A percentile compares a stretch with the other conserved stretches of the same genome.
phyloP scores from a whole-genome alignment of 2,888 invertebrate genomes.

The Cephus nigrinus region DNA sequence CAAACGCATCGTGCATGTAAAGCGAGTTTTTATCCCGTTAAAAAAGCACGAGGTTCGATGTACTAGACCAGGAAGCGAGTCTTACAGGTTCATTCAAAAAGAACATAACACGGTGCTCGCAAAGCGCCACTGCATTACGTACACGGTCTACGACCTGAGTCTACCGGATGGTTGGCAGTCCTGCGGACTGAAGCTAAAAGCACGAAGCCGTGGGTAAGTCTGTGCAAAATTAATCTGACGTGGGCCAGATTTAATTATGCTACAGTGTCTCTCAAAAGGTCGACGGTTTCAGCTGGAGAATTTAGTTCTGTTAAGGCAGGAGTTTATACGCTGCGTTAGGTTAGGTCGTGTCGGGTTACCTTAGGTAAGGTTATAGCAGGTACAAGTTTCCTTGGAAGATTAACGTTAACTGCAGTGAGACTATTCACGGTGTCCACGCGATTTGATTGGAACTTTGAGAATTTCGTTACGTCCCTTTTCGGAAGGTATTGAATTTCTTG shows the following conservation, averaged over 20 bases:
- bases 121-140: not conserved
- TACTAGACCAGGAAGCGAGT: not conserved
- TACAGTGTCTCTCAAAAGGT: slow-evolving; percentile 3
- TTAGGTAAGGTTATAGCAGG: not conserved
- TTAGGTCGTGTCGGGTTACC: not conserved
- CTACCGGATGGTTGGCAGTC: not conserved
- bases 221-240: slow-evolving; percentile 33
- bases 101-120: not conserved
- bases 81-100: not conserved
- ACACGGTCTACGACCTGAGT: not conserved
- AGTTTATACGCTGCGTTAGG: not conserved
- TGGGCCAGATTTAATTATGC: slow-evolving; percentile 33
- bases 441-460: not conserved
- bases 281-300: not conserved
- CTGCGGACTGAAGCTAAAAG: not conserved
- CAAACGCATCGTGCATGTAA: not conserved
- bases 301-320: not conserved
- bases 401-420: not conserved
- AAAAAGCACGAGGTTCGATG: not conserved
- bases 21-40: not conserved
- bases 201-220: not conserved
- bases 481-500: not conserved
- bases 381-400: not conserved
- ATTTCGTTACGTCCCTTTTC: not conserved
- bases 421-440: not conserved